A percentile compares a stretch with the other conserved stretches of the same genome.
Evolutionary conservation across 2,888 invertebrate species (phyloP).

Genomic region (Rotaria sp.): DNA sequence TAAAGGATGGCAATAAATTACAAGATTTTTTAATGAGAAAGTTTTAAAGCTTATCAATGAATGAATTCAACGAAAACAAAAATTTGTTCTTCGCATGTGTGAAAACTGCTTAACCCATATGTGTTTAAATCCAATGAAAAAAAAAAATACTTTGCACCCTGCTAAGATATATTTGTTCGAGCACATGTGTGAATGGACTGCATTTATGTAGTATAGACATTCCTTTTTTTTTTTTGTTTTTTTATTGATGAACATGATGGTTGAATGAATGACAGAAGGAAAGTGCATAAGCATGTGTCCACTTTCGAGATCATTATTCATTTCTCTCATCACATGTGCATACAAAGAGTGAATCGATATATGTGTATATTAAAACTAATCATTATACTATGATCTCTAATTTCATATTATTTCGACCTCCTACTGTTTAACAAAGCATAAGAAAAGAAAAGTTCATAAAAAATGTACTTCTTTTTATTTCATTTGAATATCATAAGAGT

Average conservation of each 20-base stretch:
- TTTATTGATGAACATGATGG: background rate
- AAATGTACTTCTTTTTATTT: background rate
- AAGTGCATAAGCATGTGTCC: slow-evolving; percentile 5
- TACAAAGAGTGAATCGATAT: background rate
- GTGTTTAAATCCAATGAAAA: background rate
- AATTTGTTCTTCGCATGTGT: too few species aligned
- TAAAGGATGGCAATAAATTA: too few species aligned
- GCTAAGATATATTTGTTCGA: background rate
- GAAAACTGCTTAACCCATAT: background rate
- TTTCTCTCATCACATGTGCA: background rate
- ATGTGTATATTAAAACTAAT: background rate
- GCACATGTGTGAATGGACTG: background rate
- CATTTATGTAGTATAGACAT: background rate
- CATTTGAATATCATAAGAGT: background rate
- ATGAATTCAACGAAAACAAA: too few species aligned
- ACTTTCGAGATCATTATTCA: background rate
- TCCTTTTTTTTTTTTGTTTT: background rate
- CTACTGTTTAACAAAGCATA: background rate
- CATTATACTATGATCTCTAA: slow-evolving; percentile 8
- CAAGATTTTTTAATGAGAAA: too few species aligned
- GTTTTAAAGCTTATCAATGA: too few species aligned
- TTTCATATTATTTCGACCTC: background rate
- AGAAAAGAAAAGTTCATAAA: background rate
- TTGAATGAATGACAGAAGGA: slow-evolving; percentile 10
- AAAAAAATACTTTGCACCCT: background rate